These are phyloP conservation scores for Penaeus indicus DNA, from an alignment of 1,140 invertebrate species.

Conservation along the genomic window DNA sequence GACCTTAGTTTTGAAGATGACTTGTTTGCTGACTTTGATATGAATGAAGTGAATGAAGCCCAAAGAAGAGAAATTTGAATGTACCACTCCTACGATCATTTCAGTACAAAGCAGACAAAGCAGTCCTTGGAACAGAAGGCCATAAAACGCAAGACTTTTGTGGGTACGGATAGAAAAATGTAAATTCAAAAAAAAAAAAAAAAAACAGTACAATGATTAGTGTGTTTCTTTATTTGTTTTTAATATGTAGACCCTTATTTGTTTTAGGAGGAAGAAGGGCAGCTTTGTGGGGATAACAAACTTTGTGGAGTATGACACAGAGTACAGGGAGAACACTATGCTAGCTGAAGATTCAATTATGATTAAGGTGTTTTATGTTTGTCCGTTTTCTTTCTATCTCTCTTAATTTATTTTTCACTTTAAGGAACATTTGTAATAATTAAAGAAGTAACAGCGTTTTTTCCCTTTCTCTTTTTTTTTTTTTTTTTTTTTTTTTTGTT, in stretches of 20 bases:
- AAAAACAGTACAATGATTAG: background rate
- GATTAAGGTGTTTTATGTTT: slow-evolving; percentile 25
- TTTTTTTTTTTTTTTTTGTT: too few species aligned
- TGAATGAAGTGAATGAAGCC: background rate
- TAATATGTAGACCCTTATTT: background rate
- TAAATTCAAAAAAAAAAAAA: too few species aligned
- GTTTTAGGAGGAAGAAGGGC: slow-evolving; percentile 10
- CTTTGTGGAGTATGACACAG: slow-evolving; percentile 59
- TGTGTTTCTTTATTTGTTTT: background rate
- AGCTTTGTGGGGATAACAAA: slow-evolving; percentile 62
- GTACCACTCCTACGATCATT: too few species aligned
- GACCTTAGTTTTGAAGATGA: slow-evolving; percentile 38
- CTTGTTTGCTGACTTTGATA: slow-evolving; percentile 32
- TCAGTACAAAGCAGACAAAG: too few species aligned
- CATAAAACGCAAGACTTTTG: too few species aligned
- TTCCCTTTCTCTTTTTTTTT: too few species aligned
- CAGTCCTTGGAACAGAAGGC: too few species aligned
- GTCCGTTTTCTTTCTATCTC: too few species aligned
- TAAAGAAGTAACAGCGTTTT: too few species aligned
- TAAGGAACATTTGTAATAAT: too few species aligned
- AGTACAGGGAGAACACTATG: slow-evolving; percentile 55
- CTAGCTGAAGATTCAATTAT: slow-evolving; percentile 61
- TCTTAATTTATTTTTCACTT: background rate
- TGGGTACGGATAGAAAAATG: too few species aligned
- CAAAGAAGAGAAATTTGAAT: too few species aligned